Evolutionary conservation across 2,113 vertebrate genomes (phyloP).

Genomic region (Coturnix japonica): DNA sequence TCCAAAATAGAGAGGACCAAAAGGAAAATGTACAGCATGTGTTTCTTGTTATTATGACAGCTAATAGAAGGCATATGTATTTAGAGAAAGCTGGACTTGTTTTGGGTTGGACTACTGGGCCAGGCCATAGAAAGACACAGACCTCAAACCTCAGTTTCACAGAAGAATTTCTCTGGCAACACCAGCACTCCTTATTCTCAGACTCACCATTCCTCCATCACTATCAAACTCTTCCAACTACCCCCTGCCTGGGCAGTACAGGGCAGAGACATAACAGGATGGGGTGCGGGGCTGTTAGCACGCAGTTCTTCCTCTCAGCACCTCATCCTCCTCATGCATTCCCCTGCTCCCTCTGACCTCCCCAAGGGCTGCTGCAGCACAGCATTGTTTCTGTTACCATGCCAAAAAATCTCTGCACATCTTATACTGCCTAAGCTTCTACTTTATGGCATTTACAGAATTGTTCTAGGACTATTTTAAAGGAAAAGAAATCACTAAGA

Average conservation of each 20-base stretch:
- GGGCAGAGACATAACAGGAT: too few species aligned
- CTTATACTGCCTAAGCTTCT: background rate
- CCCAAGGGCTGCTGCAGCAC: too few species aligned
- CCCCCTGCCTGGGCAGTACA: too few species aligned
- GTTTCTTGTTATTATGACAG: background rate
- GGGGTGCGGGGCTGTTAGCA: background rate
- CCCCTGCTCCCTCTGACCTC: background rate
- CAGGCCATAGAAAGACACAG: background rate
- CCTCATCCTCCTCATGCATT: fast-evolving
- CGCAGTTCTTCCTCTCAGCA: background rate
- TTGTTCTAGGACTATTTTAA: background rate
- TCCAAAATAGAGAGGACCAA: background rate
- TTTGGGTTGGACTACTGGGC: background rate
- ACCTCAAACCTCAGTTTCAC: background rate
- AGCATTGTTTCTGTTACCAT: too few species aligned
- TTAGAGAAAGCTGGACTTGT: background rate
- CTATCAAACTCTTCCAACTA: too few species aligned
- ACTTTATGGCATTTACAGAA: background rate
- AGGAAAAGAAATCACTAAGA: background rate
- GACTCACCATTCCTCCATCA: too few species aligned
- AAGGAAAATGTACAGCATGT: background rate
- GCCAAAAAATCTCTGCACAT: background rate
- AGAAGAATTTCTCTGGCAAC: background rate
- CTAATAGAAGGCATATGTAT: fast-evolving
- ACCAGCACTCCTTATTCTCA: background rate